Conservation (phyloP, 2,888 invertebrate genomes). For the Melikaiella ostensackeni region DNA sequence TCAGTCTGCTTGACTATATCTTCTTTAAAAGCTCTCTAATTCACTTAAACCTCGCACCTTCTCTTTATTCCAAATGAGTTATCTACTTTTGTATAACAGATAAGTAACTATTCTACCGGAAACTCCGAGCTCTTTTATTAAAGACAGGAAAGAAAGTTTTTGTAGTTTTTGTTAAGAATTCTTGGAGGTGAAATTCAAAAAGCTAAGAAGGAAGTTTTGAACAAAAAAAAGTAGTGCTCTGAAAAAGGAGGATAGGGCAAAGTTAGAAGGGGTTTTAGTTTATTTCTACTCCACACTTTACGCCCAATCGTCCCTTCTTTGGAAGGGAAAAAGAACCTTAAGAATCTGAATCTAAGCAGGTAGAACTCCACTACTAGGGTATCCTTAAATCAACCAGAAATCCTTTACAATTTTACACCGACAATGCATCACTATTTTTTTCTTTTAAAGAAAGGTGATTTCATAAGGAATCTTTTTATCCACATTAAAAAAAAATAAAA, state of each 20-base stretch:
- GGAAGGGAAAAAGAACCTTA: conserved; percentile 39
- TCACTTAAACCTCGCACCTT: too few relatives aligned
- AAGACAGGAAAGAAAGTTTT: neutral
- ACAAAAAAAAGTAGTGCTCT: neutral
- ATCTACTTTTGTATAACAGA: too few relatives aligned
- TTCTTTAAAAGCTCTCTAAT: too few relatives aligned
- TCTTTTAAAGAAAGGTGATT: too few relatives aligned
- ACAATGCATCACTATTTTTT: conserved; percentile 33
- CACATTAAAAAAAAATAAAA: too few relatives aligned
- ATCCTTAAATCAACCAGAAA: conserved; percentile 55
- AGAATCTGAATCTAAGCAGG: conserved; percentile 52
- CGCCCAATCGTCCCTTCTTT: neutral
- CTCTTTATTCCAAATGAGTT: too few relatives aligned
- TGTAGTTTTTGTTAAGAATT: neutral
- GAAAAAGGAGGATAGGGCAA: neutral
- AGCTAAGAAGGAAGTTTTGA: neutral
- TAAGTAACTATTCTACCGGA: too few relatives aligned
- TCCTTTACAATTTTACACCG: conserved; percentile 41
- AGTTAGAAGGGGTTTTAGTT: neutral
- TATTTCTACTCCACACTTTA: conserved; percentile 1
- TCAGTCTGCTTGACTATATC: too few relatives aligned
- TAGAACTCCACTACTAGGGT: conserved; percentile 44
- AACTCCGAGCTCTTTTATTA: neutral
- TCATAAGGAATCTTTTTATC: too few relatives aligned
- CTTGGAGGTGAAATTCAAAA: neutral